Evolutionary conservation across 1,140 invertebrate species (phyloP), one percentile per base, ranked within the genome.

Genomic region (Bombus picipes): DNA sequence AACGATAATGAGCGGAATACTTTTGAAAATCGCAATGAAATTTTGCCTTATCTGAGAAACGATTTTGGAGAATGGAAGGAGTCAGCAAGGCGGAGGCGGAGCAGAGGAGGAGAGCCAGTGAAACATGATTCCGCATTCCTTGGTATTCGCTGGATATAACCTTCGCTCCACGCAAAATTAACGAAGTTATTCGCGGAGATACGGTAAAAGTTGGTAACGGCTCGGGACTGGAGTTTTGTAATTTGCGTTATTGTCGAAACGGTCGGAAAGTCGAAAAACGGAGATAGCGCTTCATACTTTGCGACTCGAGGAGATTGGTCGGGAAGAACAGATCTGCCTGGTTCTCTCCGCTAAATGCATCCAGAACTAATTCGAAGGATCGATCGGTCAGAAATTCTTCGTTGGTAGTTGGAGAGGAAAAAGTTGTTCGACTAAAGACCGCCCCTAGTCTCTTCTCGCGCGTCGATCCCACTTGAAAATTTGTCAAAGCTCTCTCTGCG

Each of bases 201-300:
- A 87, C 41, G 81, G 66, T 76, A 59, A 65, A 87, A 87, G 79
- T 87, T 87, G 59, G 74, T 74, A 74, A 81, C 79, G 71, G 70
- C 41, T 10, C 76, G 25, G 18, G 66, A 25, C 37, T 18, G 34
- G 74, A 84, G 65, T 87, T 84, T 87, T 83, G 81, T 74, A 78
- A 87, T 83, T 87, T 71, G 85, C 53, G 74, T 78, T 83, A 87
- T 87, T 78, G 75, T 87, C 81, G 59, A 83, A 87, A 87, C 39
- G 74, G 25, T 43, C 3, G 59, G 41, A 25, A 25, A 41, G 62
- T 43, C 34, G 78, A 81, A 68, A 75, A 74, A 75, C 71, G 28
- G 70, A 81, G 70, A 81, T 74, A 74, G n/a, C 28, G 78, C 22
- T 57, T 47, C 53, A 9, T 22, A 22, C 43, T 57, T 74, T 3